Base-by-base conservation (phyloP, 2,113 vertebrate species). In the Ivindomyrus marchei region DNA sequence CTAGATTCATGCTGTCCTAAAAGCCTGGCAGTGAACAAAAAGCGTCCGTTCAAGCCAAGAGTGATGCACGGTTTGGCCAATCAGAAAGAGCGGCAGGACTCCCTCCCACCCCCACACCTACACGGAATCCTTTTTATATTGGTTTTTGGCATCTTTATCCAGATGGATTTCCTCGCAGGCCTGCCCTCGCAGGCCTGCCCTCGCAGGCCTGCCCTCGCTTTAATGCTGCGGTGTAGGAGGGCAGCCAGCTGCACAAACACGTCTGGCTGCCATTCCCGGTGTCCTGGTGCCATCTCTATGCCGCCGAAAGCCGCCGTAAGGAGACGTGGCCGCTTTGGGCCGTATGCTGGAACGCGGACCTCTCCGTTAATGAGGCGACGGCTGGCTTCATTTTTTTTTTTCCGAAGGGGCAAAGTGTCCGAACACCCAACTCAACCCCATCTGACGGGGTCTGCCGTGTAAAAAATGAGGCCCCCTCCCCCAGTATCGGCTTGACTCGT, bases 291-390 rank as follows among this genome's bases (percentile, higher is more conserved):
- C 88, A 27, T 45, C 36, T 13, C 21, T 21, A 5, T 36, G 27
- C 31, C 31, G 21, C 19, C 19, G 5, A 74, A 83, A 21, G 24
- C 17, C 27, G 6, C 45, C 3, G 36, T 2, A 36, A 66, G 17
- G 56, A 17, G 24, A 15, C 17, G 11, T n/a, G 56, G 15, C 58
- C 85, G 27, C 85, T 15, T 36, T 0, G n/a, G 49, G n/a, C 53
- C 7, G 10, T 7, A 3, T 77, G 89, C 91, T 89, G 86, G 90
- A 93, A 91, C 11, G 42, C 42, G 49, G 47, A 21, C 39, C 21
- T 24, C 87, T 10, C 53, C 17, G 19, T 0, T 39, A 39, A 88
- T 21, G 50, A 62, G 31, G 49, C 2, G 36, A 56, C 53, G 27
- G 17, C 52, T 24, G 50, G 27, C 62, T 58, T 88, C 36, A 58